A percentile compares a stretch with the other conserved stretches of the same genome.
phyloP scores from a whole-genome alignment of 2,797 vertebrate genomes.

The Spinus olivaceus region DNA sequence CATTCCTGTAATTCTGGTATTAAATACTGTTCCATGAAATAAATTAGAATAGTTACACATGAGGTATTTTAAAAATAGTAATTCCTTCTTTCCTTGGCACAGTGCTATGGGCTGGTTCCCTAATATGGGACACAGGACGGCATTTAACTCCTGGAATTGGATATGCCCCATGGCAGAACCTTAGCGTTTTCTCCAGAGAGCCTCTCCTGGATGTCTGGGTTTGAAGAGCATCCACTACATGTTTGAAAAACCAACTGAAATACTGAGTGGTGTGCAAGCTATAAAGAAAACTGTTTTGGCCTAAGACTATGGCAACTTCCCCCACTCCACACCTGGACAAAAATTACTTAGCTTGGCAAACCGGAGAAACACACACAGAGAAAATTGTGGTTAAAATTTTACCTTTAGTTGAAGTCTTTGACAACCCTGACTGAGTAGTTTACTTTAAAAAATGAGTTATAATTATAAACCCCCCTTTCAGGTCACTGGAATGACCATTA shows the following conservation, averaged over 20 bases:
- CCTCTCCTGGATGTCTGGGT: neutral
- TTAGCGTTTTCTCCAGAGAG: neutral
- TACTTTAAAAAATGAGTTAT: neutral
- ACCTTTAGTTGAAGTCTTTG: slow-evolving; percentile 18
- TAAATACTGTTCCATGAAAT: neutral
- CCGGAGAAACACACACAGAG: neutral
- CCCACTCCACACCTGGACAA: neutral
- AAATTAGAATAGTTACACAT: neutral
- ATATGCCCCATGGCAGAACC: neutral
- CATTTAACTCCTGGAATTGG: neutral
- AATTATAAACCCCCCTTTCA: neutral
- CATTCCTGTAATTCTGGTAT: neutral
- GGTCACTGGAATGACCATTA: neutral
- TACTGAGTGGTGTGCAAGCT: slow-evolving; percentile 8
- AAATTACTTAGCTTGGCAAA: slow-evolving; percentile 25
- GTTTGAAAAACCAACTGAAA: slow-evolving; percentile 42
- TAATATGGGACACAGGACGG: accelerated
- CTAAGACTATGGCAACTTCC: slow-evolving; percentile 6
- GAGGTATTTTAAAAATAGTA: neutral
- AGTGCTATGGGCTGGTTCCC: neutral
- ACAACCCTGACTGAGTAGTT: neutral
- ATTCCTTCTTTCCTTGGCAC: neutral
- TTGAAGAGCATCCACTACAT: slow-evolving; percentile 18
- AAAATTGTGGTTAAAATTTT: slow-evolving; percentile 19
- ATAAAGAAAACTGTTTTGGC: neutral